phyloP scores from a whole-genome alignment of 2,888 invertebrate genomes.

The Ernsta delagoae region DNA sequence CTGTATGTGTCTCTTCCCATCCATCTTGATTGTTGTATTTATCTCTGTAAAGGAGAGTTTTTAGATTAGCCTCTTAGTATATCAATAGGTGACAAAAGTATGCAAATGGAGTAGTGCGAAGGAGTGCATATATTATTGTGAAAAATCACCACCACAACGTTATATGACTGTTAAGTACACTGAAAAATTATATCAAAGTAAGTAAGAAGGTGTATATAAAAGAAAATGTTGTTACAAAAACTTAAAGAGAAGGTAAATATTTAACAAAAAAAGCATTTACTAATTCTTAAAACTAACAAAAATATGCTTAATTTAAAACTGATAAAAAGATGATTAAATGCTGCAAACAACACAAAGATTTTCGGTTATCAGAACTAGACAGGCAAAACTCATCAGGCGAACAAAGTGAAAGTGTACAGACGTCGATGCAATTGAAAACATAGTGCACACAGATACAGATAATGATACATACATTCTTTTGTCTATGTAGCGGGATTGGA shows the following conservation, averaged over 20 bases:
- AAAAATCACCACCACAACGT: neutral
- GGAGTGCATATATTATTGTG: neutral
- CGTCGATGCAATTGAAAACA: conserved; percentile 7
- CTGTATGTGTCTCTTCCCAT: conserved; percentile 53
- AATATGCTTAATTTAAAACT: too few species aligned
- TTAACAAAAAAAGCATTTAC: neutral
- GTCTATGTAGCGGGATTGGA: conserved; percentile 2
- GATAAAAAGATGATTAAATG: conserved; percentile 37
- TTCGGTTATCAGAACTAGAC: conserved; percentile 49
- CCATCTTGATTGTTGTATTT: conserved; percentile 59
- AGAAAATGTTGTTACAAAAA: neutral
- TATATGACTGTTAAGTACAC: neutral
- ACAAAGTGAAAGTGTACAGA: conserved; percentile 41
- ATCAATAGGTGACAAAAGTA: neutral
- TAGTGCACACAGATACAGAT: conserved; percentile 7
- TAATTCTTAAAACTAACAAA: neutral
- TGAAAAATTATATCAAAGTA: neutral
- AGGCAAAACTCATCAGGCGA: conserved; percentile 48
- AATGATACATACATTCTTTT: conserved; percentile 26
- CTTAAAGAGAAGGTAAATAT: neutral
- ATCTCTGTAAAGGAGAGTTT: conserved; percentile 44
- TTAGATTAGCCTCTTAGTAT: neutral
- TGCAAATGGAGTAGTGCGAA: neutral
- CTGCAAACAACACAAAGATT: conserved; percentile 44
- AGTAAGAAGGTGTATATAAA: neutral